Base-by-base conservation (phyloP, 2,888 invertebrate species). In the Heliconius erato region DNA sequence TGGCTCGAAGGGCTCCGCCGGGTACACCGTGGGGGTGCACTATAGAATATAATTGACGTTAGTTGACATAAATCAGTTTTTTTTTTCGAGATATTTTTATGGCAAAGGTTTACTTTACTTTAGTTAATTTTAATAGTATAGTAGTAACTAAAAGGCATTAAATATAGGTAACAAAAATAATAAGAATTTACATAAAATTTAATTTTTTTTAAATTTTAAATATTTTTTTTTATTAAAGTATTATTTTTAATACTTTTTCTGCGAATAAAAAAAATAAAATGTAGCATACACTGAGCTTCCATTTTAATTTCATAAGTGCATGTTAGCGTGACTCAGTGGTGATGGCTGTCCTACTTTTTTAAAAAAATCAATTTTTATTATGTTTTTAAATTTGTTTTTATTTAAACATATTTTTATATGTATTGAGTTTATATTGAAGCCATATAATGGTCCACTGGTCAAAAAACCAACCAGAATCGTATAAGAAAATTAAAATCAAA, bases 1-100 rank as follows among this genome's bases (percentile, higher is more conserved):
- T 23, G 98, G 97, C 91, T 98, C 98, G 94, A 98, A 98, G 68
- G 98, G 98, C 87, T 98, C 98, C 85, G 98, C 98, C 69, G 98
- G 98, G 94, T 97, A 98, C 85, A 98, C 98, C 86, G 98, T 98
- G 90, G 98, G 98, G 86, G 98, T 98, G 93, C 98, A 98, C 98
- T 98, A 90, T 23, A 91, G 89, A 84, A 86, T 26, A 6, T 86
- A 86, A 87, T 28, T 11, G 19, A 26, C n/a, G 9, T 44, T 54
- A 16, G 23, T n/a, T 59, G 32, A 82, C 81, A 68, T 83, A n/a
- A 40, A 9, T 40, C 35, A 9, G 1, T 26, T n/a, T 65, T 26
- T 65, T n/a, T 65, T 65, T 26, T n/a, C 3, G n/a, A 26, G 6
- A 65, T 26, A n/a, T 26, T 65, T 26, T 63, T n/a, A n/a, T 40